Conservation (phyloP, 2,888 invertebrate genomes). For the Meiosimyza platycephala region DNA sequence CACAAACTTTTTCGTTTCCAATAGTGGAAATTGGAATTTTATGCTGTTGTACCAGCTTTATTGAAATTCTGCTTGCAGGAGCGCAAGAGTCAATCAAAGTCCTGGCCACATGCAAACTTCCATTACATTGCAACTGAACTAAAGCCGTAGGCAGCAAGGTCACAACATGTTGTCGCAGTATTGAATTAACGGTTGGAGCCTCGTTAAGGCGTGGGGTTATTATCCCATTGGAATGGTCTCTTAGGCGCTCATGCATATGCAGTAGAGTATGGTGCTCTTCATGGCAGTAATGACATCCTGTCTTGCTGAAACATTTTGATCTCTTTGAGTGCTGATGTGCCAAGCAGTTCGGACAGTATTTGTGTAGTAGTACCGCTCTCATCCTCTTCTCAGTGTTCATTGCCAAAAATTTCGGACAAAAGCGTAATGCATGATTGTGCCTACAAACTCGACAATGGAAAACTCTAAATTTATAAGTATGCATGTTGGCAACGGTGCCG, state of each 20-base stretch:
- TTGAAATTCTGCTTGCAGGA: not conserved
- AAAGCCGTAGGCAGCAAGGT: not conserved
- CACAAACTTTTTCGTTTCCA: not conserved
- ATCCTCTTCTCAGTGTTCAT: no score
- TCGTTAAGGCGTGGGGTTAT: no score
- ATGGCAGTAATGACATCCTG: not conserved
- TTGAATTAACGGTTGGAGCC: no score
- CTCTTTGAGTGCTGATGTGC: not conserved
- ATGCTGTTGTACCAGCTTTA: not conserved
- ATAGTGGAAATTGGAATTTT: not conserved
- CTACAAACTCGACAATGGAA: not conserved
- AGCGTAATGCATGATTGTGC: constrained; percentile 21
- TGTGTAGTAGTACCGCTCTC: no score
- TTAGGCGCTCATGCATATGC: not conserved
- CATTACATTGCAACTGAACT: not conserved
- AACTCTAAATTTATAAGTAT: no score
- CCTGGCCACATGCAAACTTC: not conserved
- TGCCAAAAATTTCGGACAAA: no score
- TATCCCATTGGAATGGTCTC: not conserved
- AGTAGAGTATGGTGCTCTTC: not conserved
- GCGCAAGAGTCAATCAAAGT: not conserved
- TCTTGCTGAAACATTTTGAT: not conserved
- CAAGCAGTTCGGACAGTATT: not conserved
- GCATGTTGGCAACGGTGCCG: no score
- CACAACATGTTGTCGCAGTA: not conserved